Evolutionary conservation across 2,888 invertebrate genomes (phyloP), one percentile per base, ranked within the genome.

Genomic region (Baronia brevicornis): DNA sequence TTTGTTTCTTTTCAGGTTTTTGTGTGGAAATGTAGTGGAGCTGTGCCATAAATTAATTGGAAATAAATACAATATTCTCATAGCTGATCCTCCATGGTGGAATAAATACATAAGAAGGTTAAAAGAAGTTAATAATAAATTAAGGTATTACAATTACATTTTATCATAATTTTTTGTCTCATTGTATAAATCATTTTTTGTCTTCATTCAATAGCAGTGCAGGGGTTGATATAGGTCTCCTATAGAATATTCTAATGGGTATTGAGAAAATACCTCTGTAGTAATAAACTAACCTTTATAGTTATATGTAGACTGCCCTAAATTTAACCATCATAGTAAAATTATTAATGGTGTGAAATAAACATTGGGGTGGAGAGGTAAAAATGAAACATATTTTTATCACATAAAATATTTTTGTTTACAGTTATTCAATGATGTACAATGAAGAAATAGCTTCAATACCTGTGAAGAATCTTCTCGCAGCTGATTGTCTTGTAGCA

Each of bases 41-140:
- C 77, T 86, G 45, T 71, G 88, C 24, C 49, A 68, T 12, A 70
- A 78, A 34, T 60, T 88, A 20, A 33, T 52, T 10, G 72, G 78
- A 4, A 63, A 64, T 33, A 82, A 79, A 38, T 97, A 88, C 84
- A 93, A 97, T 67, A 79, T 96, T 30, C 86, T 98, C 28, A 73
- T 97, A 8, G 82, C 97, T 46, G 98, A 98, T 80, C 98, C 98
- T 15, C 97, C 98, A 0, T 98, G 98, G 98, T 90, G 91, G 86
- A 98, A 98, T 65, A 96, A 96, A 72, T 97, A 94, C 42, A 95
- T 97, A 25, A 88, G 95, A 52, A 87, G 98, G 40, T 85, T 92
- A 57, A 92, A 90, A 56, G 80, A 79, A 47, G 87, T 86, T 35
- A 86, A 86, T 60, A 57, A 69, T 29, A 86, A 88, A 38, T 74